A percentile compares a stretch with the other conserved stretches of the same genome.
These are phyloP conservation scores for Coreius guichenoti DNA, from an alignment of 2,797 vertebrate species.

Conservation along the genomic window DNA sequence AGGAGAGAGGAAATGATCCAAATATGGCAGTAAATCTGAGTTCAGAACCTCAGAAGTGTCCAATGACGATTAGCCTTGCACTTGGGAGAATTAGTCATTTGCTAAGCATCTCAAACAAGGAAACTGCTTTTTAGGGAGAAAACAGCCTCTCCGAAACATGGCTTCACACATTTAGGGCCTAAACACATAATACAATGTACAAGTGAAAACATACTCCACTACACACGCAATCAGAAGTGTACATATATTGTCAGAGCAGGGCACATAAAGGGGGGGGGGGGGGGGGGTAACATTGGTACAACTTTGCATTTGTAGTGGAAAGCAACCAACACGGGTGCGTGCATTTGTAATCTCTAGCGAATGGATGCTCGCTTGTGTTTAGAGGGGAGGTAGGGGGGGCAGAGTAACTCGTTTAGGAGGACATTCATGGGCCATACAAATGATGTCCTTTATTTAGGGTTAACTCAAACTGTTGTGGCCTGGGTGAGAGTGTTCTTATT, in stretches of 20 bases:
- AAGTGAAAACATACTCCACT: not conserved
- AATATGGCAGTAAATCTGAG: conserved; percentile 21
- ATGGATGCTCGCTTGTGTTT: not conserved
- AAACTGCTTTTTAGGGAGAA: not conserved
- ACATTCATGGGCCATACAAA: not conserved
- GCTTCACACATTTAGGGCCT: conserved; percentile 20
- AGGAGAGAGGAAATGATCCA: conserved; percentile 27
- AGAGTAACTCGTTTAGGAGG: too few species aligned
- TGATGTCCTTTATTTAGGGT: not conserved
- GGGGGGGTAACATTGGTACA: too few species aligned
- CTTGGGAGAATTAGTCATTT: conserved; percentile 30
- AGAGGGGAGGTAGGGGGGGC: too few species aligned
- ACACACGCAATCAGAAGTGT: conserved; percentile 1
- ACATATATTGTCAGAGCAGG: not conserved
- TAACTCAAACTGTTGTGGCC: conserved; percentile 23
- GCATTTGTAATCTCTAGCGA: not conserved
- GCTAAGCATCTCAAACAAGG: not conserved
- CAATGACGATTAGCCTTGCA: conserved; percentile 8
- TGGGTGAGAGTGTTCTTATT: conserved; percentile 37
- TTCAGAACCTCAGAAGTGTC: conserved; percentile 20
- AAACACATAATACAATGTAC: not conserved
- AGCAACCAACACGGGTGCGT: not conserved
- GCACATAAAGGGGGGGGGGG: too few species aligned
- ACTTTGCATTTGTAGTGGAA: not conserved
- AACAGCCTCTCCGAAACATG: not conserved